A percentile compares a stretch with the other conserved stretches of the same genome.
phyloP scores from a whole-genome alignment of 1,140 invertebrate species.

The Drosophila bipectinata region DNA sequence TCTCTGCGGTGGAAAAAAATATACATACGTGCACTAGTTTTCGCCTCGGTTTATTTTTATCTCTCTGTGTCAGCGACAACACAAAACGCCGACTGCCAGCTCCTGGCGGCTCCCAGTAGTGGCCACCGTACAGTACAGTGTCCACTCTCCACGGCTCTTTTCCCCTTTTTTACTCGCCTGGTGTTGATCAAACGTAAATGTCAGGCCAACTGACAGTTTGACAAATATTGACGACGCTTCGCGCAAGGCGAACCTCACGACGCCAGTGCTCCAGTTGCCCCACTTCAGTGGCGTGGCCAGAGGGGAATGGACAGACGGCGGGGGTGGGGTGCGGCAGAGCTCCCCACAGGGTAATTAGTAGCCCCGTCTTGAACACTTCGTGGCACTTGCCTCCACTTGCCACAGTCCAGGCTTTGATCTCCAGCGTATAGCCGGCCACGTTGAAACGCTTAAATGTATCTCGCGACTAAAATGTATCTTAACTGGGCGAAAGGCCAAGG shows the following conservation, averaged over 20 bases:
- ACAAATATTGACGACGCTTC: conserved; percentile 81
- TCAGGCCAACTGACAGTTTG: conserved; percentile 79
- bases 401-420: conserved; percentile 69
- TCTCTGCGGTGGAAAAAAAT: conserved; percentile 24
- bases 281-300: conserved; percentile 2
- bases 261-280: conserved; percentile 23
- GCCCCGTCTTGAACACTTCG: conserved; percentile 56
- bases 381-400: conserved; percentile 61
- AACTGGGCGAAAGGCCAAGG: conserved; percentile 34
- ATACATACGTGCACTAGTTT: conserved; percentile 56
- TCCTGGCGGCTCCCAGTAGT: conserved; percentile 65
- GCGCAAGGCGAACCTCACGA: conserved; percentile 71
- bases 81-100: conserved; percentile 61
- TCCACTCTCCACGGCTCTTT: conserved; percentile 33
- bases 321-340: conserved; percentile 19
- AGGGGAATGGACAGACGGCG: conserved; percentile 17
- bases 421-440: conserved; percentile 56
- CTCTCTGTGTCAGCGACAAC: conserved; percentile 72
- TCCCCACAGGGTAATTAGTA: conserved; percentile 82
- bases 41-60: conserved; percentile 64
- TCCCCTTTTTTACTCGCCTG: conserved; percentile 29
- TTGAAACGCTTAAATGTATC: conserved; percentile 26
- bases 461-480: conserved; percentile 17
- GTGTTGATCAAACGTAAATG: conserved; percentile 82
- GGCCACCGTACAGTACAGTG: conserved; percentile 42